These are phyloP conservation scores for Sclerurus mexicanus DNA, from an alignment of 2,113 vertebrate genomes.

Conservation along the genomic window DNA sequence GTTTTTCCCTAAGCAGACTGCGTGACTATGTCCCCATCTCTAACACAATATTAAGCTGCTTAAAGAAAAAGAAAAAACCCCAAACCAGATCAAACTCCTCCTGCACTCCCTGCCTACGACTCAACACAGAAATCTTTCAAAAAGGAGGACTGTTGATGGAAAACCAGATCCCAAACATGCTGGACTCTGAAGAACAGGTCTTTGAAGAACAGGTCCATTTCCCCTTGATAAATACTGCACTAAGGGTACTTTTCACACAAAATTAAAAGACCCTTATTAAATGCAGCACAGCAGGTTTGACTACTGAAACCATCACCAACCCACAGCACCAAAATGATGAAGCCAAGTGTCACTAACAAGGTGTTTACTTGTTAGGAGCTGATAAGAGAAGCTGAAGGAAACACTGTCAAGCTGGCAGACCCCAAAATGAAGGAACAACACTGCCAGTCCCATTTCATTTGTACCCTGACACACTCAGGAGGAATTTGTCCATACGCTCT, in stretches of 20 bases:
- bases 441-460: not conserved
- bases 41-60: not conserved
- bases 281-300: not conserved
- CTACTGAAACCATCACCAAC: fast-evolving
- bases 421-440: not conserved
- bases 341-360: not conserved
- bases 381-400: not conserved
- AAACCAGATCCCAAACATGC: not conserved
- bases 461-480: not conserved
- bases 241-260: not conserved
- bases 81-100: not conserved
- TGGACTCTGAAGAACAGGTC: not conserved
- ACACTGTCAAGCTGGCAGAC: not conserved
- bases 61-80: not conserved
- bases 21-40: not conserved
- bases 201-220: not conserved
- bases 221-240: not conserved
- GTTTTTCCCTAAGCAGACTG: not conserved
- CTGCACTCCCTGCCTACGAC: not conserved
- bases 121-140: not conserved
- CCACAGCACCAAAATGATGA: not conserved
- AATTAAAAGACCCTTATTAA: not conserved
- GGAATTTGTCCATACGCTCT: not conserved
- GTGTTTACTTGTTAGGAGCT: not conserved
- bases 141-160: not conserved